phyloP scores from a whole-genome alignment of 2,888 invertebrate genomes.

The Coleophora flavipennella region DNA sequence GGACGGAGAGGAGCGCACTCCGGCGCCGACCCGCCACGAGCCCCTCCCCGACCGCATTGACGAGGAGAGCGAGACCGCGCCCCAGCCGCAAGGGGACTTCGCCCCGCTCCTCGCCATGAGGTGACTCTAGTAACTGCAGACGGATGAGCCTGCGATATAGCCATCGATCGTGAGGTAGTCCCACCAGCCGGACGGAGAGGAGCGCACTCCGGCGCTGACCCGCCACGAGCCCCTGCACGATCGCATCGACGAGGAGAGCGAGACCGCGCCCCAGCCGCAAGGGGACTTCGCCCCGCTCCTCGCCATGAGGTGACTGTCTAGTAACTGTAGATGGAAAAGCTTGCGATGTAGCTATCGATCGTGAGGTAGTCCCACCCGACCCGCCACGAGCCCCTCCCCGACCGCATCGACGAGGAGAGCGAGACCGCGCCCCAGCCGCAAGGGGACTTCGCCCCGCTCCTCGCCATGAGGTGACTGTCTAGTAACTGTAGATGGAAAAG shows the following conservation, averaged over 20 bases:
- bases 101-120: background rate
- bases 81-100: background rate
- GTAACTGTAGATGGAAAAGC: too few relatives aligned
- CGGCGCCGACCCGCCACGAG: constrained; percentile 36
- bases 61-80: constrained; percentile 45
- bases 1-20: constrained; percentile 17
- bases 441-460: background rate
- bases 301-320: background rate
- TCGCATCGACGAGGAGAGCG: constrained; percentile 55
- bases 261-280: constrained; percentile 10
- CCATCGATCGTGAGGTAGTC: too few relatives aligned
- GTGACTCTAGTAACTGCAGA: too few relatives aligned
- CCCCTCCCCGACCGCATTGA: constrained; percentile 50
- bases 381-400: constrained; percentile 38
- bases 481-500: too few relatives aligned
- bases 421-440: constrained; percentile 14
- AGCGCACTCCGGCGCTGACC: constrained; percentile 29
- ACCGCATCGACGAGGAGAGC: constrained; percentile 57
- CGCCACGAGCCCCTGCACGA: constrained; percentile 42
- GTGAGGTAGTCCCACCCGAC: too few relatives aligned
- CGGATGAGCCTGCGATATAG: too few relatives aligned
- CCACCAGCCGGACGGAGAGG: too few relatives aligned
- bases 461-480: background rate
- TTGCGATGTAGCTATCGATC: too few relatives aligned
- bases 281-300: background rate